Conservation (phyloP, 2,113 vertebrate species). For the Triplophysa siluroides region DNA sequence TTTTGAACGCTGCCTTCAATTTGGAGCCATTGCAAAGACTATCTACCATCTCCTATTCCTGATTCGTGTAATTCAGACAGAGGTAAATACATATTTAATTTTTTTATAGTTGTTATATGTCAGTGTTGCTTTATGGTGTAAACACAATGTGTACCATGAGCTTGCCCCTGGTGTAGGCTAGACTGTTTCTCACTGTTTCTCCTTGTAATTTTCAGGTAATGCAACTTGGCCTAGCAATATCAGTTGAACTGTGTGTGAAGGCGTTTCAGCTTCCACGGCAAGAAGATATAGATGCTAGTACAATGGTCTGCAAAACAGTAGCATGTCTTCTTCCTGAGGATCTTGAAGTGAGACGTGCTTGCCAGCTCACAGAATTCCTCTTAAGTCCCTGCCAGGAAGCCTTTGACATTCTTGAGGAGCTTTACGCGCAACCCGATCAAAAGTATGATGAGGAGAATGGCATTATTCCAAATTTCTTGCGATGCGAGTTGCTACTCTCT, state of each 20-base stretch:
- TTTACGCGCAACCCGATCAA: slow-evolving; percentile 91
- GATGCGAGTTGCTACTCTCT: slow-evolving; percentile 91
- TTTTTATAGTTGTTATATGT: neutral
- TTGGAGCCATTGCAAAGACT: slow-evolving; percentile 94
- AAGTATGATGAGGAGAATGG: slow-evolving; percentile 91
- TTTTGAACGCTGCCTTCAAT: slow-evolving; percentile 93
- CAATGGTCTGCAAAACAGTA: slow-evolving; percentile 91
- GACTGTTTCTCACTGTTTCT: slow-evolving; percentile 2
- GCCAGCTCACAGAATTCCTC: slow-evolving; percentile 94
- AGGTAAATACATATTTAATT: slow-evolving; percentile 71
- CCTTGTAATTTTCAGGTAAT: slow-evolving; percentile 73
- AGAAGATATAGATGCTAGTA: slow-evolving; percentile 86
- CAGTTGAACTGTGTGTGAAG: slow-evolving; percentile 91
- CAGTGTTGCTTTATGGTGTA: too few species aligned
- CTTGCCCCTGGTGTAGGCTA: neutral
- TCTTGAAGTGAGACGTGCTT: slow-evolving; percentile 92
- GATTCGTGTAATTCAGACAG: slow-evolving; percentile 92
- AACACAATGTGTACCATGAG: too few species aligned
- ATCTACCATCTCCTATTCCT: slow-evolving; percentile 92
- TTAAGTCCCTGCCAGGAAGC: slow-evolving; percentile 83
- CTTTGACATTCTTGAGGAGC: slow-evolving; percentile 85
- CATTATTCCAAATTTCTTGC: slow-evolving; percentile 91
- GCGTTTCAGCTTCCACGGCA: slow-evolving; percentile 91
- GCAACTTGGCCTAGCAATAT: slow-evolving; percentile 84
- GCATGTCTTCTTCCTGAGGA: slow-evolving; percentile 90